These are phyloP conservation scores for Acrossocheilus wenchowensis DNA, from an alignment of 2,797 vertebrate genomes.

Conservation along the genomic window DNA sequence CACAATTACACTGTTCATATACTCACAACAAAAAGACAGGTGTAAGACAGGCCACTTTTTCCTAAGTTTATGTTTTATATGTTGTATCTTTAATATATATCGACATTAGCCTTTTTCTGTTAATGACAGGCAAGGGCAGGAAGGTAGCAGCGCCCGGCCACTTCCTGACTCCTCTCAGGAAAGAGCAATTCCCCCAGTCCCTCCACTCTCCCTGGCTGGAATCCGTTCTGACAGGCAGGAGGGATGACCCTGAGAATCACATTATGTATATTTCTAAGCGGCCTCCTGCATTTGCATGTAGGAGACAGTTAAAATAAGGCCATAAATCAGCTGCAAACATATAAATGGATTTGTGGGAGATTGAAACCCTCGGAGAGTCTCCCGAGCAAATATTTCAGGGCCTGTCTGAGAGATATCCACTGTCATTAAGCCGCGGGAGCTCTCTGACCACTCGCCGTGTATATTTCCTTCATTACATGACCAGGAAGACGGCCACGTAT, in stretches of 20 bases:
- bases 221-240: slow-evolving; percentile 77
- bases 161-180: slow-evolving; percentile 56
- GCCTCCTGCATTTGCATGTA: slow-evolving; percentile 78
- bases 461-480: slow-evolving; percentile 76
- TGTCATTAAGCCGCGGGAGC: slow-evolving; percentile 76
- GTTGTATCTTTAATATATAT: slow-evolving; percentile 18
- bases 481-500: slow-evolving; percentile 66
- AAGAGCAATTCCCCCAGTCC: slow-evolving; percentile 69
- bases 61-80: neutral
- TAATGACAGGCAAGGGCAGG: slow-evolving; percentile 68
- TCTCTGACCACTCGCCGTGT: slow-evolving; percentile 77
- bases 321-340: slow-evolving; percentile 83
- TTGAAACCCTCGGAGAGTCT: slow-evolving; percentile 79
- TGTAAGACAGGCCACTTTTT: neutral
- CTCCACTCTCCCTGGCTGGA: slow-evolving; percentile 64
- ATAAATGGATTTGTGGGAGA: slow-evolving; percentile 82
- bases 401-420: slow-evolving; percentile 71
- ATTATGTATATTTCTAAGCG: slow-evolving; percentile 84
- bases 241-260: slow-evolving; percentile 83
- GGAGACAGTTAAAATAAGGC: slow-evolving; percentile 85
- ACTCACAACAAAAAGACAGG: neutral
- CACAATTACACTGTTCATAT: neutral
- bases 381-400: slow-evolving; percentile 80
- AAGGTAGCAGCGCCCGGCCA: slow-evolving; percentile 61
- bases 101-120: slow-evolving; percentile 65